A percentile compares a stretch with the other conserved stretches of the same genome.
Conservation (phyloP, 1,140 invertebrate species). For the Leptinotarsa defecta region DNA sequence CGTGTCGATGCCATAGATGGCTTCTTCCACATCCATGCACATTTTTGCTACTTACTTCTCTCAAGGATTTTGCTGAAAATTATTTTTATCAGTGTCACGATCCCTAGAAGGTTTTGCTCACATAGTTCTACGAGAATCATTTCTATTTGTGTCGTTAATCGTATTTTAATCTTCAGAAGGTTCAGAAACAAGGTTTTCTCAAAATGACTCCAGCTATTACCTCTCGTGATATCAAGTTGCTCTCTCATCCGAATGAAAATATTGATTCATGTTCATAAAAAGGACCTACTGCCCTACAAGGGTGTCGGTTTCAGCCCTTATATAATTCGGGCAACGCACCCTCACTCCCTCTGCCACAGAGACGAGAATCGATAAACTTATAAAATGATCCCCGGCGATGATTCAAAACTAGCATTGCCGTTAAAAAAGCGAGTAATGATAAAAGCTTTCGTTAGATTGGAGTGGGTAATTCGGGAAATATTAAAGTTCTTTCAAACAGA, state of each 20-base stretch:
- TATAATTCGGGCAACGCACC: slow-evolving; percentile 2
- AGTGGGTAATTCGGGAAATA: slow-evolving; percentile 38
- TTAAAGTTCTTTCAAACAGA: slow-evolving; percentile 34
- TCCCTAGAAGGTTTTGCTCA: too few relatives aligned
- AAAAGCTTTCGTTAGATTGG: slow-evolving; percentile 25
- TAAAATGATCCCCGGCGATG: slow-evolving; percentile 22
- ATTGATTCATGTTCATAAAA: slow-evolving; percentile 13
- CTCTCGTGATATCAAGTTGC: too few relatives aligned
- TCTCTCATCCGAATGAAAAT: neutral
- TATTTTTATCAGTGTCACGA: too few relatives aligned
- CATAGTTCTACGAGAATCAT: too few relatives aligned
- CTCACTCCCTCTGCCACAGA: neutral
- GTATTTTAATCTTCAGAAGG: too few relatives aligned
- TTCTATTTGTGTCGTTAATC: too few relatives aligned
- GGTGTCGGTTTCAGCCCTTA: slow-evolving; percentile 22
- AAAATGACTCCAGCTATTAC: too few relatives aligned
- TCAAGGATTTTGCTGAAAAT: too few relatives aligned
- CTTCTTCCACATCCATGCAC: too few relatives aligned
- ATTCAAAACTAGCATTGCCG: slow-evolving; percentile 22
- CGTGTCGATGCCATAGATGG: too few relatives aligned
- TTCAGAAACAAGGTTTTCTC: too few relatives aligned
- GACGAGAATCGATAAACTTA: slow-evolving; percentile 10
- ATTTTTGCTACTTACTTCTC: too few relatives aligned
- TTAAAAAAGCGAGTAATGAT: slow-evolving; percentile 24
- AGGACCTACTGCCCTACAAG: slow-evolving; percentile 18